Base-by-base conservation (phyloP, 2,888 invertebrate genomes). In the Arrhopalites spinosus region DNA sequence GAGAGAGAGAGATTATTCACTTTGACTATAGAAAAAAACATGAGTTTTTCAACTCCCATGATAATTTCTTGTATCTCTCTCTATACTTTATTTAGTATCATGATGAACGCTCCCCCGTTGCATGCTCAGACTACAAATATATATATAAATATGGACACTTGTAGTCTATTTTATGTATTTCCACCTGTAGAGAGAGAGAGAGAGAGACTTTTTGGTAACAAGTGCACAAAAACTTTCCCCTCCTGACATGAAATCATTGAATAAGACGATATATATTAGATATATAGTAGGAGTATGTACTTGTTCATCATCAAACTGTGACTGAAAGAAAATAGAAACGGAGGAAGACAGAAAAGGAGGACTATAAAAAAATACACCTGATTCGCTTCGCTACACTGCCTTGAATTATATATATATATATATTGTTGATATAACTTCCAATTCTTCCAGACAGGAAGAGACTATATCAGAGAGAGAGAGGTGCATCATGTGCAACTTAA, bases 371-470 rank as follows among this genome's bases (percentile, higher is more conserved):
- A 71, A 71, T 59, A 59, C 71, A 71, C 25, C 30, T 53, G 71
- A 56, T 71, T 71, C 71, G 71, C 71, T 56, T 53, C 71, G 59
- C 59, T 23, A 45, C 45, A 45, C 43, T 66, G 68, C 45, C 45
- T 68, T 71, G 56, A n/a, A 8, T 43, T 69, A 50, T 50, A 20
- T 69, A 23, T 43, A 27, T 36, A 17, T 43, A 71, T 59, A 30
- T 15, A 20, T 13, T 17, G 3, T n/a, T 53, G n/a, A 56, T 59
- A 59, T 71, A 56, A 71, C 71, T 71, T 71, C 71, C 71, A 56
- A 59, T 59, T 47, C 68, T 45, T 25, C 30, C 59, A 71, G 71
- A 71, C 71, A 71, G 71, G 71, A 71, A 71, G 71, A 71, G 43
- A 56, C 47, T 29, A 36, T 27, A 69, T 11, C 20, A 3, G 30